Base-by-base conservation (phyloP, 92 coral and sea anemone species). In the Siderastrea radians region DNA sequence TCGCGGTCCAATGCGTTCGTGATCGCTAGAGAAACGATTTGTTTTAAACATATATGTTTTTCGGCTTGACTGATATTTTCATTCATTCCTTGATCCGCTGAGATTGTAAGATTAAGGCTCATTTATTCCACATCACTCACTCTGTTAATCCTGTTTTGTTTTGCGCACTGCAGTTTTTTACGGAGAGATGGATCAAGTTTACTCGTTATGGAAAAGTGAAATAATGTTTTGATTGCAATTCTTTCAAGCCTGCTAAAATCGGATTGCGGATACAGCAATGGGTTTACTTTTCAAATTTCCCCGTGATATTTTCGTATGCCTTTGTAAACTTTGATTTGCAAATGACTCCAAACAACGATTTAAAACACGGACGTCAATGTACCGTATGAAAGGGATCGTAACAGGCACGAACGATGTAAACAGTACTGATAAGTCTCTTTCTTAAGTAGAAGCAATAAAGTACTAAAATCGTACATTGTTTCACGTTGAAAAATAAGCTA, bases 91-190 rank as follows among this genome's bases (percentile, higher is more conserved):
- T 43, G 52, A 17, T 47, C 19, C 49, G 51, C 43, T 64, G 46
- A 8, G 47, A 79, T 64, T 62, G 38, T 0, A 11, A 63, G 83
- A 79, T 79, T 79, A 79, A 26, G 49, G 80, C 16, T 78, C 70
- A 78, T 78, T 63, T 17, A 10, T 13, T 61, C 58, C 72, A 16
- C 17, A 62, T 78, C 71, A 78, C 14, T 78, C 82, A 78, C 16
- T n/a, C 14, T 14, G 7, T 38, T 61, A 78, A 78, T 62, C 47
- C 46, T 61, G 71, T 7, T 4, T 62, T 47, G 80, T 78, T 57
- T 74, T 47, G 46, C 45, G 17, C 13, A 47, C 48, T 47, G 7
- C 3, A 12, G 9, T 15, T 7, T 67, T 67, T 44, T 26, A 17
- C 7, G 2, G 11, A 17, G 26, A 14, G n/a, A 13, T 14, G 6